phyloP scores from a whole-genome alignment of 53 echinoderm and acorn worm species.

The Holothuria leucospilota region DNA sequence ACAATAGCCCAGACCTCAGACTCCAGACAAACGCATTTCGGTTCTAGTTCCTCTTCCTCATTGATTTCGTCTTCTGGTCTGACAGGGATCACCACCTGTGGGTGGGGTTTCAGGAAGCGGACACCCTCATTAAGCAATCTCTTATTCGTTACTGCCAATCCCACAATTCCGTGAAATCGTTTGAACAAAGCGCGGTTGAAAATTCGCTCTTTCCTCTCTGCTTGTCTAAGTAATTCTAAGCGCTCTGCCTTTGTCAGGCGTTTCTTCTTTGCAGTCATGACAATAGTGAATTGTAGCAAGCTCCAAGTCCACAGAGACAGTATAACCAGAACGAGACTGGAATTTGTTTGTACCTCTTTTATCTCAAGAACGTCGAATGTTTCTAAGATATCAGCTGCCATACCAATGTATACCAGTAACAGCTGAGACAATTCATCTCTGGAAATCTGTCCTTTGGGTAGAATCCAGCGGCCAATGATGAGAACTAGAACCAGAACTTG shows the following conservation, averaged over 20 bases:
- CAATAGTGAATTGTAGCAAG: slow-evolving; percentile 85
- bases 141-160: not conserved
- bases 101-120: slow-evolving; percentile 16
- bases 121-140: not conserved
- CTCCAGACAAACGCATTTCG: slow-evolving; percentile 82
- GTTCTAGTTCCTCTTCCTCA: slow-evolving; percentile 64
- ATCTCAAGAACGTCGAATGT: slow-evolving; percentile 86
- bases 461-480: slow-evolving; percentile 87
- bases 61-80: slow-evolving; percentile 74
- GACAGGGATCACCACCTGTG: slow-evolving; percentile 72
- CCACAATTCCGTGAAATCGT: slow-evolving; percentile 63
- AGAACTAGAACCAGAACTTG: slow-evolving; percentile 84
- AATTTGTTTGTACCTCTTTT: slow-evolving; percentile 69
- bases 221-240: not conserved
- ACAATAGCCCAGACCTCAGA: slow-evolving; percentile 90
- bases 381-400: slow-evolving; percentile 95
- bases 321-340: slow-evolving; percentile 71
- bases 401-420: slow-evolving; percentile 88
- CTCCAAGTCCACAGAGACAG: slow-evolving; percentile 96
- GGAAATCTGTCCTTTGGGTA: slow-evolving; percentile 86
- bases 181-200: slow-evolving; percentile 73
- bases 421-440: slow-evolving; percentile 90
- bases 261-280: slow-evolving; percentile 82
- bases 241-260: slow-evolving; percentile 2
- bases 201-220: slow-evolving; percentile 38